phyloP scores from a whole-genome alignment of 2,797 vertebrate species.

The Antennarius maculatus region DNA sequence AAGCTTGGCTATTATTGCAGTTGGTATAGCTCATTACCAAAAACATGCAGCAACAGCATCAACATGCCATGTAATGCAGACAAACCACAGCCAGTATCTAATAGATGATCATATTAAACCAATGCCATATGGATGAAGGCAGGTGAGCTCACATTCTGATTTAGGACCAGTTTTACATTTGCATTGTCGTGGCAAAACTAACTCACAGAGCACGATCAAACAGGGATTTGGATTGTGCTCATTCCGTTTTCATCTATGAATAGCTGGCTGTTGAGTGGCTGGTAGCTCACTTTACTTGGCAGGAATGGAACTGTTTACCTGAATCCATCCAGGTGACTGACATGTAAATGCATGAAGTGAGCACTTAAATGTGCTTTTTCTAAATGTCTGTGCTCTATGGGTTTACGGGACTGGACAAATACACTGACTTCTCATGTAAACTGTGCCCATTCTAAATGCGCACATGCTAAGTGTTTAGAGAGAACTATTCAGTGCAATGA shows the following conservation, averaged over 20 bases:
- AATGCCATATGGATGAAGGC: constrained; percentile 62
- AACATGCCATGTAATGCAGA: constrained; percentile 64
- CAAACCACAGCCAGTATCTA: constrained; percentile 44
- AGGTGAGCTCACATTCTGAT: constrained; percentile 30
- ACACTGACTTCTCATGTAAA: constrained; percentile 6
- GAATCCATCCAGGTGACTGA: constrained; percentile 65
- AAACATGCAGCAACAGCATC: constrained; percentile 70
- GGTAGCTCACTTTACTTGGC: constrained; percentile 49
- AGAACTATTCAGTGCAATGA: constrained; percentile 10
- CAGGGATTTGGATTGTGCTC: neutral
- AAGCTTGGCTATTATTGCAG: constrained; percentile 57
- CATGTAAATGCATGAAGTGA: constrained; percentile 28
- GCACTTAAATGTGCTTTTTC: constrained; percentile 4
- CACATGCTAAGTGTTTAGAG: constrained; percentile 47
- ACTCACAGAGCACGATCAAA: neutral
- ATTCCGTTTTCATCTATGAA: constrained; percentile 8
- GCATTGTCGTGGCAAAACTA: neutral
- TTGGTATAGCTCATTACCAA: constrained; percentile 46
- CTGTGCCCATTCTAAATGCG: neutral
- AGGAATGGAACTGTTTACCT: constrained; percentile 44
- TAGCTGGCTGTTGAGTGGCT: constrained; percentile 49
- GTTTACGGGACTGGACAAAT: constrained; percentile 13
- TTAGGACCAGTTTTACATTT: neutral
- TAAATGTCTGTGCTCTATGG: neutral
- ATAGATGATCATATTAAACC: constrained; percentile 25